Base-by-base conservation (phyloP, 2,888 invertebrate genomes). In the Lucinisca nassula region DNA sequence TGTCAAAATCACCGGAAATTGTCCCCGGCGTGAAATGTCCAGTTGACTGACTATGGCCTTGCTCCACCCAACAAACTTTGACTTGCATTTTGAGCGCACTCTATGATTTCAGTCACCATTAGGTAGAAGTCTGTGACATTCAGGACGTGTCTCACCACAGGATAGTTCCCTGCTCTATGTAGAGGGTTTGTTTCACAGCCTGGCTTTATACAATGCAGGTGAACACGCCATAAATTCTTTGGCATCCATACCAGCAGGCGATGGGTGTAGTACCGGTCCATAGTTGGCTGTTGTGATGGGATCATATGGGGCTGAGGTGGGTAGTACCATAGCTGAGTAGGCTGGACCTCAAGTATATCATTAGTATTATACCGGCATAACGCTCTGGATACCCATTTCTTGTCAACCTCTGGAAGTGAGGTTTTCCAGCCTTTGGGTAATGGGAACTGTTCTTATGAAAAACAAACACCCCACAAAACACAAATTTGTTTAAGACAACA, bases 1-100 rank as follows among this genome's bases (percentile, higher is more conserved):
- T 1, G 91, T 92, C 4, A 91, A 77, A 21, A 90, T 24, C n/a
- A 61, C 79, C 12, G 91, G 89, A 58, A 92, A 91, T 81, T 76
- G 85, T 30, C 75, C 3, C n/a, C 78, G 73, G 51, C 85, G 90
- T 14, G 83, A 89, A 12, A 80, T 24, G 37, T 91, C 89, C 55
- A 90, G 85, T 76, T 92, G 91, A 17, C 61, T n/a, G 21, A 92
- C 24, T 3, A 92, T 67, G 10, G 49, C 51, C 10, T 61, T 21
- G 35, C 77, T 82, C 91, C 90, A 90, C 14, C 45, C 55, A 21
- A 85, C 67, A 32, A 49, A 72, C 21, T 67, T 83, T 45, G 24
- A 38, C 17, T 75, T 74, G 73, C 89, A 87, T 30, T 24, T 61
- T 1, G n/a, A n/a, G 27, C 12, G 77, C 91, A 91, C 45, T 82